phyloP scores from a whole-genome alignment of 2,888 invertebrate species.

The Zelleria hepariella region DNA sequence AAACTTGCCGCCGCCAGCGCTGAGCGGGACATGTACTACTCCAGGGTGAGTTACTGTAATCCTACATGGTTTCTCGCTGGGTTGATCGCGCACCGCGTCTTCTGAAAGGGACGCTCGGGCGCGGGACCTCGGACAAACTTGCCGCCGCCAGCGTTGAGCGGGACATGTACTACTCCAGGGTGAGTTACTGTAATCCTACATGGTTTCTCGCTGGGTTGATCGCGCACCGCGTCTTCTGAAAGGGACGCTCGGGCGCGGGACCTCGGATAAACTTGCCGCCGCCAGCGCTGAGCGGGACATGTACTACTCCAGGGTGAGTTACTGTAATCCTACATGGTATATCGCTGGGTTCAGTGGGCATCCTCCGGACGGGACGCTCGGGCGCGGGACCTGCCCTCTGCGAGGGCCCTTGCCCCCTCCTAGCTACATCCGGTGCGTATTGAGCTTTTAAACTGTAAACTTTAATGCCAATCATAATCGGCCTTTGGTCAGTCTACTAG shows the following conservation, averaged over 20 bases:
- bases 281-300: constrained; percentile 58
- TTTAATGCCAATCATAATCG: no score
- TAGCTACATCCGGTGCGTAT: no score
- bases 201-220: no score
- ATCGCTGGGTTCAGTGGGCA: no score
- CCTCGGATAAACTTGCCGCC: constrained; percentile 55
- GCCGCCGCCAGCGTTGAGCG: constrained; percentile 57
- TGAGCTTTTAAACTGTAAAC: no score
- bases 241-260: constrained; percentile 64
- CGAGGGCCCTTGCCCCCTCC: no score
- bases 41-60: constrained; percentile 56
- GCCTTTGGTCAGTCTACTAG: not conserved
- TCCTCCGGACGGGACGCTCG: constrained; percentile 63
- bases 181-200: no score
- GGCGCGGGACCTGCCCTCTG: constrained; percentile 44
- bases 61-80: no score
- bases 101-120: constrained; percentile 64
- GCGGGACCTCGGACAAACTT: constrained; percentile 54
- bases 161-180: constrained; percentile 58
- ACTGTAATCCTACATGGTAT: no score
- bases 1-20: constrained; percentile 58
- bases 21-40: constrained; percentile 58
- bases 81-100: constrained; percentile 49
- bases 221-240: constrained; percentile 51
- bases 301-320: constrained; percentile 55